Conservation (phyloP, 2,888 invertebrate genomes). For the Hermaeophaga mercurialis region DNA sequence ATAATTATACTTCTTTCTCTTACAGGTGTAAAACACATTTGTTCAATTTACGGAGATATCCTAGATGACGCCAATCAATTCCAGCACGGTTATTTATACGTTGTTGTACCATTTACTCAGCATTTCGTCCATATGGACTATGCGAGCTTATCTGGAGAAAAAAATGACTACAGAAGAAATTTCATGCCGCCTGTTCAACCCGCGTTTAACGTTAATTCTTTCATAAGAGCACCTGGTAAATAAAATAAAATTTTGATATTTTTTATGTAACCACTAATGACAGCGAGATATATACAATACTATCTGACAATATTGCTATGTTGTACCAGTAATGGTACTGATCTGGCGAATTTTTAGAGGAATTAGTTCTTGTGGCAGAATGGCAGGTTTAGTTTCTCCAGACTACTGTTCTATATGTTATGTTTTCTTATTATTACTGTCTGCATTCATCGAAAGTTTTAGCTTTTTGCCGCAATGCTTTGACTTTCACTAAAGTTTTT, state of each 20-base stretch:
- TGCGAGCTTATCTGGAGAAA: background rate
- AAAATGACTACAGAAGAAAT: constrained; percentile 3
- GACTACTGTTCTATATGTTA: too few relatives aligned
- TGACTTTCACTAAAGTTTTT: too few relatives aligned
- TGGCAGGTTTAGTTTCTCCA: too few relatives aligned
- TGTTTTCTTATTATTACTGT: too few relatives aligned
- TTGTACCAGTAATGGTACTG: too few relatives aligned
- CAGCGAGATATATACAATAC: background rate
- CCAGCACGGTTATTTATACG: constrained; percentile 9
- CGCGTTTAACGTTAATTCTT: background rate
- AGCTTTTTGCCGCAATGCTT: too few relatives aligned
- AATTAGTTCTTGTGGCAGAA: too few relatives aligned
- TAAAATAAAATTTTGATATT: background rate
- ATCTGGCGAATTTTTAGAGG: too few relatives aligned
- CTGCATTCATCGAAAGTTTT: too few relatives aligned
- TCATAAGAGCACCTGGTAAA: background rate
- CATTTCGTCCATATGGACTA: constrained; percentile 4
- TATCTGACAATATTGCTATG: background rate
- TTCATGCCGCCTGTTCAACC: constrained; percentile 5
- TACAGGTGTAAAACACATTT: constrained; percentile 4
- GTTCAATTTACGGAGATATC: constrained; percentile 3
- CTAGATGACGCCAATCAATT: constrained; percentile 5
- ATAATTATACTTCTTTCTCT: too few relatives aligned
- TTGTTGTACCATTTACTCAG: constrained; percentile 8
- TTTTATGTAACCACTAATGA: background rate